A percentile compares a stretch with the other conserved stretches of the same genome.
Evolutionary conservation across 2,888 invertebrate species (phyloP).

Genomic region (Ligdia adustata): DNA sequence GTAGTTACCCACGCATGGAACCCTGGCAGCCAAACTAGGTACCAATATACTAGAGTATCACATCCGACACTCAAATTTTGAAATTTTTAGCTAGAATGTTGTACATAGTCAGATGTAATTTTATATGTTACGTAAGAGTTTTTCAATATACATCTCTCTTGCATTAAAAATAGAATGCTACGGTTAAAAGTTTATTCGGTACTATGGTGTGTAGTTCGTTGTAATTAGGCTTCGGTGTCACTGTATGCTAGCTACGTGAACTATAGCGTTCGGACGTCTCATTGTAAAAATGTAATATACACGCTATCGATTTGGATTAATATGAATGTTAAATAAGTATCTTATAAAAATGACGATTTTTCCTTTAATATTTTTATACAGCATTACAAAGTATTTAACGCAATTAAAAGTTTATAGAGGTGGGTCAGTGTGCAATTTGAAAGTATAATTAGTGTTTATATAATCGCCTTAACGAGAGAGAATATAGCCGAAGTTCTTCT

Average conservation of each 20-base stretch:
- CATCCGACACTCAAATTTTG: constrained; percentile 61
- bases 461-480: constrained; percentile 83
- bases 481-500: constrained; percentile 79
- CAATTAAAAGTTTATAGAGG: constrained; percentile 83
- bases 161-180: constrained; percentile 77
- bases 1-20: constrained; percentile 72
- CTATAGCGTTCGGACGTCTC: constrained; percentile 71
- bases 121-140: constrained; percentile 79
- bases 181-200: constrained; percentile 69
- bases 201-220: constrained; percentile 80
- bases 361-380: constrained; percentile 84
- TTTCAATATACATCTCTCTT: constrained; percentile 79
- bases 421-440: constrained; percentile 81
- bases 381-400: constrained; percentile 80
- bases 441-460: constrained; percentile 71
- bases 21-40: constrained; percentile 70
- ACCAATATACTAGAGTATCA: constrained; percentile 69
- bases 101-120: constrained; percentile 81
- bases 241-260: constrained; percentile 72
- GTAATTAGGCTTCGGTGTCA: constrained; percentile 79
- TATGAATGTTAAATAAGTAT: constrained; percentile 78
- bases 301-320: constrained; percentile 74
- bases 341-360: constrained; percentile 78
- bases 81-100: constrained; percentile 73
- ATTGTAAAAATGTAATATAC: constrained; percentile 83